A percentile compares a stretch with the other conserved stretches of the same genome.
These are phyloP conservation scores for Anthoptus insignis DNA, from an alignment of 2,888 invertebrate species.

Conservation along the genomic window DNA sequence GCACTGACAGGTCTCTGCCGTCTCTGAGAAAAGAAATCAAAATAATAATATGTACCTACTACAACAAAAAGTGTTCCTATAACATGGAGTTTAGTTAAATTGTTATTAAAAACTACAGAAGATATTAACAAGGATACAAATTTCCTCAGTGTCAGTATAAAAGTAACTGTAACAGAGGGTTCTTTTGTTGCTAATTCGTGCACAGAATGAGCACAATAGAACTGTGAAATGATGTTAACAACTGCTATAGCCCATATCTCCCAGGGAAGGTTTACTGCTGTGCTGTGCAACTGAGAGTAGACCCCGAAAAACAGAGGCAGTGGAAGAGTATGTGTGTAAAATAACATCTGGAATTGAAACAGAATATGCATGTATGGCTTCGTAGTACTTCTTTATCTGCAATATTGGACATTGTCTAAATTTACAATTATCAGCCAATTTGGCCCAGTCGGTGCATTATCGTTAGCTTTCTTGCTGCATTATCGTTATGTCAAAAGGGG, in stretches of 20 bases:
- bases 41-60: constrained; percentile 76
- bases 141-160: constrained; percentile 76
- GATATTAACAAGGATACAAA: constrained; percentile 76
- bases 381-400: no score
- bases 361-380: no score
- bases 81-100: constrained; percentile 70
- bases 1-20: constrained; percentile 67
- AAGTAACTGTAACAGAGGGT: constrained; percentile 75
- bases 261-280: constrained; percentile 54
- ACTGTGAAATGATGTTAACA: constrained; percentile 70
- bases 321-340: constrained; percentile 74
- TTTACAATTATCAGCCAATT: no score
- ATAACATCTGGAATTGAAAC: constrained; percentile 84
- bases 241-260: constrained; percentile 66
- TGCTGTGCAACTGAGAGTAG: constrained; percentile 62
- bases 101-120: constrained; percentile 77
- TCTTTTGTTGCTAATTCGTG: constrained; percentile 75
- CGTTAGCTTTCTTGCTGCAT: constrained; percentile 67
- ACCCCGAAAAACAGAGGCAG: constrained; percentile 72
- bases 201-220: constrained; percentile 75
- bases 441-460: constrained; percentile 76
- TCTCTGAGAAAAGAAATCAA: constrained; percentile 68
- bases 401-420: no score
- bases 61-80: constrained; percentile 70
- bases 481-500: constrained; percentile 80